Evolutionary conservation across 2,113 vertebrate genomes (phyloP).

Genomic region (Trichechus manatus): DNA sequence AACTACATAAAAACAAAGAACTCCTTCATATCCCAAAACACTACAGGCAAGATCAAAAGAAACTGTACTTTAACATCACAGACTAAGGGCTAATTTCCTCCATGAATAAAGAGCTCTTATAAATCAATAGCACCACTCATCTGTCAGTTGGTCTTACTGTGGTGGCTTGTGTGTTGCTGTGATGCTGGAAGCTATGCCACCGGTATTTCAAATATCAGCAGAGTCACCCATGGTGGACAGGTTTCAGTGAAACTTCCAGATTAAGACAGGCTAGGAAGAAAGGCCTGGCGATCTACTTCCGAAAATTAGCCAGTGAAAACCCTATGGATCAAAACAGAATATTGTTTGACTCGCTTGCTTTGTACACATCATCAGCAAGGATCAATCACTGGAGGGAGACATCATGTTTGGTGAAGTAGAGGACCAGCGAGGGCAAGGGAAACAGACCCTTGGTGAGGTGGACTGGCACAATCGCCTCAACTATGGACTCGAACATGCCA

Average conservation of each 20-base stretch:
- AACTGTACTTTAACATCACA: slow-evolving; percentile 4
- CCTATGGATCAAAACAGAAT: neutral
- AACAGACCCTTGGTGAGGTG: neutral
- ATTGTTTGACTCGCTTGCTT: neutral
- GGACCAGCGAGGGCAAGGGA: neutral
- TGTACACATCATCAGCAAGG: neutral
- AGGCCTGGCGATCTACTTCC: neutral
- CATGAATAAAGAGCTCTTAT: neutral
- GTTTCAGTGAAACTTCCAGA: neutral
- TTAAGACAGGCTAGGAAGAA: neutral
- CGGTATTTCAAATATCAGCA: neutral
- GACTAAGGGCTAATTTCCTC: neutral
- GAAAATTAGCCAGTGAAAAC: neutral
- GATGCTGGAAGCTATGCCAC: neutral
- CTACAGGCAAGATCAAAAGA: neutral
- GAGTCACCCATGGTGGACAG: neutral
- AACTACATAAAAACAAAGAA: neutral
- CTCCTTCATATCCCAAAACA: slow-evolving; percentile 24
- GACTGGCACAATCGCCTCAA: neutral
- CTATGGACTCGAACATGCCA: neutral
- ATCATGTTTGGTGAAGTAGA: neutral
- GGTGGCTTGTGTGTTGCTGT: neutral
- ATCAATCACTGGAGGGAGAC: neutral
- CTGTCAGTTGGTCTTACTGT: neutral
- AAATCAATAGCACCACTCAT: neutral